Evolutionary conservation across 2,113 vertebrate species (phyloP).

Genomic region (Cynoglossus semilaevis): DNA sequence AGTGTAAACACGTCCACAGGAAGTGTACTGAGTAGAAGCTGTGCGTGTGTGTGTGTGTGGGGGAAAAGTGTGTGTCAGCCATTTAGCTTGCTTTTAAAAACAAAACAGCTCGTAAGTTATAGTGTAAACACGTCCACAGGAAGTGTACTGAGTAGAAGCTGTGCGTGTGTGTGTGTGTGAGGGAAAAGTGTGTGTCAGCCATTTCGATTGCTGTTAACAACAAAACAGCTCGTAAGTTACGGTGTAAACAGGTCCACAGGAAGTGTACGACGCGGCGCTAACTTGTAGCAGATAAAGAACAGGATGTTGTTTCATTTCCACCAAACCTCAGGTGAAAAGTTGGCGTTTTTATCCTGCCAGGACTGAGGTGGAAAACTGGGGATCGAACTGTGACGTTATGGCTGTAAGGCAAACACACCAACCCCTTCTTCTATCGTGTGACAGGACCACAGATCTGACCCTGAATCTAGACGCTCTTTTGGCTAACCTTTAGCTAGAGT

Average conservation of each 20-base stretch:
- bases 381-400: too few species aligned
- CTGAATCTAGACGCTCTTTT: too few species aligned
- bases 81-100: background rate
- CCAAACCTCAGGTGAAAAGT: background rate
- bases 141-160: too few species aligned
- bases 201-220: background rate
- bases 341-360: background rate
- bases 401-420: too few species aligned
- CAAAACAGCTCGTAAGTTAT: constrained; percentile 1
- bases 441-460: too few species aligned
- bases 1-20: background rate
- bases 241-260: background rate
- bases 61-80: constrained; percentile 28
- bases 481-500: too few species aligned
- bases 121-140: background rate
- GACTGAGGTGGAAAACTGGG: too few species aligned
- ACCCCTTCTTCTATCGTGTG: too few species aligned
- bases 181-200: constrained; percentile 29
- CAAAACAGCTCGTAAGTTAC: background rate
- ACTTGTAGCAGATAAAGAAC: background rate
- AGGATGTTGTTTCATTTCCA: constrained; percentile 16
- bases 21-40: too few species aligned
- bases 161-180: constrained; percentile 32
- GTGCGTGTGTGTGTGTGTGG: constrained; percentile 27
- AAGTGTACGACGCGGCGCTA: background rate